These are phyloP conservation scores for Hemaris fuciformis DNA, from an alignment of 2,888 invertebrate species.

Conservation along the genomic window DNA sequence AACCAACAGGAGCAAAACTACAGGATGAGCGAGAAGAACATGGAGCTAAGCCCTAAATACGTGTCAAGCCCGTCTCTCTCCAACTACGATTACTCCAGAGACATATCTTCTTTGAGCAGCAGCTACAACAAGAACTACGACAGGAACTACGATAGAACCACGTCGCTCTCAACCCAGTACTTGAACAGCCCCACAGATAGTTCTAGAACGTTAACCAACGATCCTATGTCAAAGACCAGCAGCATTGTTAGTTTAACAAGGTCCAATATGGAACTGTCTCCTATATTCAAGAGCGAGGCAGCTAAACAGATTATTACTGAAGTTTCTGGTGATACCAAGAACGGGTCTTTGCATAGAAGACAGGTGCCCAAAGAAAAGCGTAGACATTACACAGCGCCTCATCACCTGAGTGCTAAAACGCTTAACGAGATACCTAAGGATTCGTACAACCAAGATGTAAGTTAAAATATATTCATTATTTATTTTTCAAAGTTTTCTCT, in stretches of 20 bases:
- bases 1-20: conserved; percentile 56
- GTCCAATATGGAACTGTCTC: conserved; percentile 84
- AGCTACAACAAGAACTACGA: conserved; percentile 71
- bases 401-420: conserved; percentile 85
- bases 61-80: conserved; percentile 74
- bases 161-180: conserved; percentile 70
- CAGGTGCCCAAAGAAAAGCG: conserved; percentile 91
- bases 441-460: conserved; percentile 71
- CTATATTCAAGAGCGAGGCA: conserved; percentile 92
- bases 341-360: conserved; percentile 83
- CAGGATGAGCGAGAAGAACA: conserved; percentile 55
- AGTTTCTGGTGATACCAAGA: conserved; percentile 84
- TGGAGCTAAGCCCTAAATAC: conserved; percentile 73
- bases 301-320: conserved; percentile 93
- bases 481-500: neutral
- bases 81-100: conserved; percentile 71
- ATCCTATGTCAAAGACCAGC: conserved; percentile 73
- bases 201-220: conserved; percentile 70
- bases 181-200: conserved; percentile 74
- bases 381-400: conserved; percentile 93
- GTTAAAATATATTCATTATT: conserved; percentile 29
- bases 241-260: conserved; percentile 71
- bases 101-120: conserved; percentile 67
- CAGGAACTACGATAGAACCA: conserved; percentile 60
- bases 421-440: conserved; percentile 80